A percentile compares a stretch with the other conserved stretches of the same genome.
Evolutionary conservation across 2,113 vertebrate species (phyloP).

Genomic region (Thamnaconus septentrionalis): DNA sequence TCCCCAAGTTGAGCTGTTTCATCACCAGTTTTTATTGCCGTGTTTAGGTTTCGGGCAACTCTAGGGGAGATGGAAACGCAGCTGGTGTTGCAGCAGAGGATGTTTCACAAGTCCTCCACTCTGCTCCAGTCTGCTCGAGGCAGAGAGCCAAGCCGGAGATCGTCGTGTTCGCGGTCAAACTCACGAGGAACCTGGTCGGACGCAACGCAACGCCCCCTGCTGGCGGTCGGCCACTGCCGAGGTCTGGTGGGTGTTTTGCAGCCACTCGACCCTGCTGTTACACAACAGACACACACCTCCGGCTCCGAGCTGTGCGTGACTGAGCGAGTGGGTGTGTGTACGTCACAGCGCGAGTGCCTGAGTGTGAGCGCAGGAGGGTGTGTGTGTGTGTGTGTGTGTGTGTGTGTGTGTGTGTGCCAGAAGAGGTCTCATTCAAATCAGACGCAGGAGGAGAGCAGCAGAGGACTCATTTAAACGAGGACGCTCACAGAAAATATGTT

Average conservation of each 20-base stretch:
- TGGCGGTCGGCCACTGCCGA: slow-evolving; percentile 49
- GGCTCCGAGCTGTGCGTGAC: slow-evolving; percentile 47
- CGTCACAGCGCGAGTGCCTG: slow-evolving; percentile 31
- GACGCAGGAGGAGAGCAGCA: neutral
- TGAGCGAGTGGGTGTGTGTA: slow-evolving; percentile 29
- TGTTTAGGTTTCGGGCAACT: no score
- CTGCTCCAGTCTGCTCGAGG: slow-evolving; percentile 10
- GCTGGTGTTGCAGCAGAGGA: no score
- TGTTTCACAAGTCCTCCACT: neutral
- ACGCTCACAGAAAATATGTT: slow-evolving; percentile 13
- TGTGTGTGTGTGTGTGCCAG: no score
- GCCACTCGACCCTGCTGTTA: slow-evolving; percentile 69
- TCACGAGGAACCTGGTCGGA: no score
- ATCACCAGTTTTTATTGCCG: no score
- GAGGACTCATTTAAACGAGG: neutral
- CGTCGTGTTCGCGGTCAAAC: no score
- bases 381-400: no score
- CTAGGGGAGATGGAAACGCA: no score
- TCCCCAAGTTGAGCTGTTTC: no score
- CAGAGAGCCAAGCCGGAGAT: no score
- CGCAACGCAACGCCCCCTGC: neutral
- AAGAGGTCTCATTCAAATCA: neutral
- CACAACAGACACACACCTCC: slow-evolving; percentile 53
- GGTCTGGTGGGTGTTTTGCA: slow-evolving; percentile 59
- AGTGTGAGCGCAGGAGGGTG: no score